Evolutionary conservation across 53 echinoderm and acorn worm species (phyloP).

Genomic region (Echinarachnius parma): DNA sequence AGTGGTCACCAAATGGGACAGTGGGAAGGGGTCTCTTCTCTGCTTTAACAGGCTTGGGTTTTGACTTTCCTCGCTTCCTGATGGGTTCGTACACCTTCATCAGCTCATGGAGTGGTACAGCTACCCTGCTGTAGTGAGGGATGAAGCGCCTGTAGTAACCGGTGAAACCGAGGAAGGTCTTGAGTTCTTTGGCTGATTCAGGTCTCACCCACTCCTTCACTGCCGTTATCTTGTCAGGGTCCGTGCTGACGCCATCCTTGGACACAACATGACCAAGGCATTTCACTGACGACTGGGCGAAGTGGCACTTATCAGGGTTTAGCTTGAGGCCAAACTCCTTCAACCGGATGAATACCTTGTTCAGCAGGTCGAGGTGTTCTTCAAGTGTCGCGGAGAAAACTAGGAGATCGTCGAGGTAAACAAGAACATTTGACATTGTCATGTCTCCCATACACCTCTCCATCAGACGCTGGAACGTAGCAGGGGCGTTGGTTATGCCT

Average conservation of each 20-base stretch:
- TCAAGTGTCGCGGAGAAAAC: slow-evolving; percentile 30
- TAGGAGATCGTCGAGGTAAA: slow-evolving; percentile 50
- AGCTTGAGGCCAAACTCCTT: slow-evolving; percentile 53
- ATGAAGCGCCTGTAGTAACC: slow-evolving; percentile 65
- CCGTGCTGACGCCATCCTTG: slow-evolving; percentile 48
- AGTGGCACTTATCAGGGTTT: slow-evolving; percentile 57
- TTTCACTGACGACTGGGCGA: slow-evolving; percentile 58
- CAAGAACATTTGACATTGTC: slow-evolving; percentile 25
- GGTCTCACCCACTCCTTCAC: slow-evolving; percentile 52
- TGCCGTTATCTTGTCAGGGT: slow-evolving; percentile 47
- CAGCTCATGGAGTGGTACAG: slow-evolving; percentile 41
- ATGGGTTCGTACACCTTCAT: slow-evolving; percentile 2
- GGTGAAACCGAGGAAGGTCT: slow-evolving; percentile 55
- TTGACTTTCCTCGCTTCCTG: slow-evolving; percentile 1
- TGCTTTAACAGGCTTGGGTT: not conserved
- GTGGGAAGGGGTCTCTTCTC: not conserved
- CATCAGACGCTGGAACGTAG: slow-evolving; percentile 59
- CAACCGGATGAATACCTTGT: slow-evolving; percentile 37
- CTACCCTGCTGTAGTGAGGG: slow-evolving; percentile 34
- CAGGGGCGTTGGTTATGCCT: slow-evolving; percentile 61
- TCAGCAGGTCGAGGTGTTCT: slow-evolving; percentile 49
- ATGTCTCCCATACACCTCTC: slow-evolving; percentile 54
- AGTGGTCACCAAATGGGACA: slow-evolving; percentile 46
- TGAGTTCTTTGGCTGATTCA: slow-evolving; percentile 44
- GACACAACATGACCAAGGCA: slow-evolving; percentile 67